A percentile compares a stretch with the other conserved stretches of the same genome.
Conservation (phyloP, 37 sponge, comb jelly and placozoan species). For the Mnemiopsis leidyi region DNA sequence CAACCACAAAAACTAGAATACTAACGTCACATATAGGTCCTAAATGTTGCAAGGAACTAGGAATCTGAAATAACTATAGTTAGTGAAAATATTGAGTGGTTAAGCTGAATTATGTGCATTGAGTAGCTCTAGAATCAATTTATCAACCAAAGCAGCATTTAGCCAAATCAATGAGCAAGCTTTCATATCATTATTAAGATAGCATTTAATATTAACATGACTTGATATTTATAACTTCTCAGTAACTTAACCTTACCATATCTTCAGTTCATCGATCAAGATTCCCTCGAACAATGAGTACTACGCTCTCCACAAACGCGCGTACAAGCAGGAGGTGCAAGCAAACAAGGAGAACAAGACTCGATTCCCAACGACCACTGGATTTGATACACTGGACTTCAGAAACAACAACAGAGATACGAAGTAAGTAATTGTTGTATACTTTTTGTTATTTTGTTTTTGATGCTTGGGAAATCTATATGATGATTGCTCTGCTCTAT, state of each 20-base stretch:
- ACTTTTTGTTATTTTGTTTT: not conserved
- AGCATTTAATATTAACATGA: not conserved
- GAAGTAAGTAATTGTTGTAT: not conserved
- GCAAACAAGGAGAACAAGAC: slow-evolving; percentile 61
- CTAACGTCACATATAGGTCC: not conserved
- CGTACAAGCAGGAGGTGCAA: slow-evolving; percentile 19
- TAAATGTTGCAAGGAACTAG: too few species aligned
- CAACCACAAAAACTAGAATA: not conserved
- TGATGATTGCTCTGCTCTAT: too few species aligned
- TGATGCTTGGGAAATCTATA: not conserved
- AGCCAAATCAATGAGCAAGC: too few species aligned
- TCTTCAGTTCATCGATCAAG: slow-evolving; percentile 61
- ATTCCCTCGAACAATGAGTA: slow-evolving; percentile 63
- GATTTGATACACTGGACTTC: not conserved
- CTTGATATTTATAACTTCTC: not conserved
- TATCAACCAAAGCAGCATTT: too few species aligned
- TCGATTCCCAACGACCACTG: slow-evolving; percentile 47
- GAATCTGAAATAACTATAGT: too few species aligned
- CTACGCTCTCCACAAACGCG: slow-evolving; percentile 22
- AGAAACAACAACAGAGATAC: not conserved
- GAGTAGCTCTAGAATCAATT: too few species aligned
- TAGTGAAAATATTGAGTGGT: too few species aligned
- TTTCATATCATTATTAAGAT: too few species aligned
- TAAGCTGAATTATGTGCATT: too few species aligned
- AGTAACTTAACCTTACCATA: not conserved